Base-by-base conservation (phyloP, 1,140 invertebrate species). In the Trichogramma pretiosum region DNA sequence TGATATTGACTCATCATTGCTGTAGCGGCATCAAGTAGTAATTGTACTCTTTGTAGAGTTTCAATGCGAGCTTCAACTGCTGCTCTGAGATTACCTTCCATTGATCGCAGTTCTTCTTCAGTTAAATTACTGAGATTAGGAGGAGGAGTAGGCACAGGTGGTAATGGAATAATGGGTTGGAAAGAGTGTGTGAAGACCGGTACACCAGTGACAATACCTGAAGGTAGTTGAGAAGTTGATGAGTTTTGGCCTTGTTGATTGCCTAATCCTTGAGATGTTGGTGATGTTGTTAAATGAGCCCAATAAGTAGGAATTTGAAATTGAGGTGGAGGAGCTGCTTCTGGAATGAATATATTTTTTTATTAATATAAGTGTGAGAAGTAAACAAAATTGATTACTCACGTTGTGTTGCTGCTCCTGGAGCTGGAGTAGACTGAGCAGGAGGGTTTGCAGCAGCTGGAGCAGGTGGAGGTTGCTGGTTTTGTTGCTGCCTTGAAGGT, bases 1-100 rank as follows among this genome's bases (percentile, higher is more conserved):
- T 70, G 68, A 58, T 72, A 72, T 32, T 72, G 70, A 45, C 63
- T 67, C 68, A 72, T 72, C 70, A 72, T 70, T 26, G 62, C 61
- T 45, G 61, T 69, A 5, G 67, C 70, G 34, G 67, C 70, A 36
- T 71, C 67, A 13, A 71, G 38, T 14, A 72, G 54, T 33, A 72
- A 56, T 48, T 72, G 68, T 23, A 71, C 60, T 54, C 64, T 68
- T 45, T 65, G 63, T 9, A 72, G 50, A 7, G 61, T 71, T 54
- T 81, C 80, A 42, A 99, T 82, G 47, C 96, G 76, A 5, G 92
- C 90, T 64, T 97, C 92, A 21, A 98, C 77, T 55, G 91, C 84
- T 58, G 83, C 77, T 55, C 93, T 74, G 56, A 92, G 81, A 47
- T 80, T 80, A 21, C 92, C 91, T 68, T 98, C 96, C 83, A 98